Conservation (phyloP, 2,113 vertebrate species). For the Sorex araneus region DNA sequence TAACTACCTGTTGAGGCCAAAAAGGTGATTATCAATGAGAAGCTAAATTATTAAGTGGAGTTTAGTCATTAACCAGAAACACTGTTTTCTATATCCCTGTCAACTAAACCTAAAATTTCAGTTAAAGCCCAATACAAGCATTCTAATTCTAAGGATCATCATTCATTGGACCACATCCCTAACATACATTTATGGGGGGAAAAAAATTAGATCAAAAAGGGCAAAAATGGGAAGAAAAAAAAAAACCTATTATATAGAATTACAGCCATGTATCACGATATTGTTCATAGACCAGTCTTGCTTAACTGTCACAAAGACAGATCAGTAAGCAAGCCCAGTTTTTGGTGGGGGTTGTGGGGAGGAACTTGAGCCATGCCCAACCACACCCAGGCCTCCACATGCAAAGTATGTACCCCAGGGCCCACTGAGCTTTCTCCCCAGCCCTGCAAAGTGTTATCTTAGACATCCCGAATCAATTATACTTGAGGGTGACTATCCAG, state of each 20-base stretch:
- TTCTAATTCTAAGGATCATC: neutral
- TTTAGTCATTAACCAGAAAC: neutral
- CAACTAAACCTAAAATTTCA: slow-evolving; percentile 20
- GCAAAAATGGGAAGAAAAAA: neutral
- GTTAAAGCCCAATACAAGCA: neutral
- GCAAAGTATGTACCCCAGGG: no score
- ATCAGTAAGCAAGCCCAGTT: neutral
- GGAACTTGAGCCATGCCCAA: no score
- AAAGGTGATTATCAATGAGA: slow-evolving; percentile 41
- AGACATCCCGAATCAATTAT: neutral
- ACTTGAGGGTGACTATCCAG: neutral
- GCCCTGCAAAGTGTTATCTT: neutral
- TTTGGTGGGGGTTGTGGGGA: no score
- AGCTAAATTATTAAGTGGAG: slow-evolving; percentile 19
- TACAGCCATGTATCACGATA: neutral
- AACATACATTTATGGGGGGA: neutral
- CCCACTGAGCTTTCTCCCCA: no score
- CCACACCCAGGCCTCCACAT: no score
- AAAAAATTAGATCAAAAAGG: slow-evolving; percentile 42
- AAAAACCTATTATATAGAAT: slow-evolving; percentile 10
- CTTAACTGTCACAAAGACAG: neutral
- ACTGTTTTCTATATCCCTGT: slow-evolving; percentile 7
- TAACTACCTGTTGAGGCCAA: slow-evolving; percentile 91
- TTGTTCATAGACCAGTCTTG: neutral
- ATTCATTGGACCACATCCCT: neutral